These are phyloP conservation scores for Myiothlypis coronata DNA, from an alignment of 2,797 vertebrate species.

Conservation along the genomic window DNA sequence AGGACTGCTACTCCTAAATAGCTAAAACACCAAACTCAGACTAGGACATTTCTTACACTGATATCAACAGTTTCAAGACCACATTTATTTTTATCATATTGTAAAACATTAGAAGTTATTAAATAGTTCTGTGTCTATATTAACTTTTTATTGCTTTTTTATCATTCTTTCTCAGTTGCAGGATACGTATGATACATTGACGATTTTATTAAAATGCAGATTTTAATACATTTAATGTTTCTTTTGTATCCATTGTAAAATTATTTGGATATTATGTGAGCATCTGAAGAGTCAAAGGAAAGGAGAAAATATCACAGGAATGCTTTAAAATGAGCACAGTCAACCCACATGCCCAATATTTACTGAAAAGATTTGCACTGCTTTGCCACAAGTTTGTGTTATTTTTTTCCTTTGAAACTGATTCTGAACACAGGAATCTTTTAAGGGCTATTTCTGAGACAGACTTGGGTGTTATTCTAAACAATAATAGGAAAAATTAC, in stretches of 20 bases:
- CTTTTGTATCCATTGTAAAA: slow-evolving; percentile 72
- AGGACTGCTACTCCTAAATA: neutral
- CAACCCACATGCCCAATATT: slow-evolving; percentile 66
- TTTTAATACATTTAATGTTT: slow-evolving; percentile 80
- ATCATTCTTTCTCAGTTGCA: slow-evolving; percentile 65
- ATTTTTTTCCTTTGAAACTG: slow-evolving; percentile 43
- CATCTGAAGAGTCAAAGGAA: slow-evolving; percentile 68
- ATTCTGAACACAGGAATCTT: slow-evolving; percentile 60
- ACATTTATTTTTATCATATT: slow-evolving; percentile 59
- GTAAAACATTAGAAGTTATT: slow-evolving; percentile 72
- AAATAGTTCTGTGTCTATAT: slow-evolving; percentile 65
- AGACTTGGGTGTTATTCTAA: slow-evolving; percentile 62
- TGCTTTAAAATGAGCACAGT: slow-evolving; percentile 71
- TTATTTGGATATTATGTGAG: slow-evolving; percentile 73
- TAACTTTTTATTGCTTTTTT: slow-evolving; percentile 75
- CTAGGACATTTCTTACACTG: neutral
- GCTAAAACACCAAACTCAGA: neutral
- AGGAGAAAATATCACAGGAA: slow-evolving; percentile 68
- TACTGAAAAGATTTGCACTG: slow-evolving; percentile 67
- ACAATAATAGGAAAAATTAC: slow-evolving; percentile 62
- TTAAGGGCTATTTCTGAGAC: slow-evolving; percentile 60
- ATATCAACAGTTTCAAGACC: slow-evolving; percentile 39
- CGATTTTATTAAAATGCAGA: slow-evolving; percentile 79
- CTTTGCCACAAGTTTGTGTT: slow-evolving; percentile 46
- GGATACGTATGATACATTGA: slow-evolving; percentile 71